phyloP scores from a whole-genome alignment of 2,888 invertebrate genomes.

The Apoda limacodes region DNA sequence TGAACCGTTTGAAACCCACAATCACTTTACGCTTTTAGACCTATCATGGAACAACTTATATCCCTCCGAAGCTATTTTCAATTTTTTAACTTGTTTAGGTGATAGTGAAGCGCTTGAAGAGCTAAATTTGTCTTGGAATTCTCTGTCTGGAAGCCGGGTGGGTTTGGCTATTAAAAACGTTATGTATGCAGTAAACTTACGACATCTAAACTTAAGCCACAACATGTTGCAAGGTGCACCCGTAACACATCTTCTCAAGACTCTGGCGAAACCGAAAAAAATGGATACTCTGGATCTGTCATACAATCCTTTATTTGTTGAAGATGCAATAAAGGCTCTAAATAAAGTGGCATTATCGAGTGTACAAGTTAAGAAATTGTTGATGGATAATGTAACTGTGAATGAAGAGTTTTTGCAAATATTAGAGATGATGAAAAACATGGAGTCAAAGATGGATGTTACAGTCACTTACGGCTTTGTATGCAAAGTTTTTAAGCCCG shows the following conservation, averaged over 20 bases:
- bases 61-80: conserved; percentile 25
- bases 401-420: conserved; percentile 26
- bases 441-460: conserved; percentile 26
- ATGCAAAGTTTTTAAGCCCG: conserved; percentile 15
- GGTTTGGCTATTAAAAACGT: conserved; percentile 27
- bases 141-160: conserved; percentile 28
- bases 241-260: conserved; percentile 22
- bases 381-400: conserved; percentile 38
- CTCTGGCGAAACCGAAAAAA: conserved; percentile 29
- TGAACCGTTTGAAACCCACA: conserved; percentile 35
- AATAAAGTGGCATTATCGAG: conserved; percentile 24
- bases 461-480: conserved; percentile 34
- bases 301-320: conserved; percentile 34
- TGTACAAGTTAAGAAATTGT: conserved; percentile 30
- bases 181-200: conserved; percentile 28
- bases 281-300: conserved; percentile 37
- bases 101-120: conserved; percentile 31
- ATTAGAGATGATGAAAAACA: conserved; percentile 22
- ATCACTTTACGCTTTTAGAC: conserved; percentile 33
- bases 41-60: conserved; percentile 44
- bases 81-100: conserved; percentile 27
- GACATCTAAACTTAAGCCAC: conserved; percentile 33
- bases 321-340: conserved; percentile 31
- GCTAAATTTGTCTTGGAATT: conserved; percentile 43
- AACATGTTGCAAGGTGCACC: conserved; percentile 34